Evolutionary conservation across 2,113 vertebrate species (phyloP).

Genomic region (Pyxicephalus adspersus): DNA sequence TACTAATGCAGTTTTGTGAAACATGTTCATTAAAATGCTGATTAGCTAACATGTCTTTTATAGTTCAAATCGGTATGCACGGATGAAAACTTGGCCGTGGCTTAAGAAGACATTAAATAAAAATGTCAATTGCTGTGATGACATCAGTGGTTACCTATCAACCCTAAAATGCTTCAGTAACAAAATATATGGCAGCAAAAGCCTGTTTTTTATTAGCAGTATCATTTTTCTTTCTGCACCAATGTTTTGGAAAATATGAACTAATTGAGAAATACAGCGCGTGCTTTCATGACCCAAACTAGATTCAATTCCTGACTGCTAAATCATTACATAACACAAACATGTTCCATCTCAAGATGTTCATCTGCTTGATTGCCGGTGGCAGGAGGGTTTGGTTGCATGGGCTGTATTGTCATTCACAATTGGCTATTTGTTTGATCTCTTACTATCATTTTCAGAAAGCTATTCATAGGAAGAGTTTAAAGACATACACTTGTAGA

Average conservation of each 20-base stretch:
- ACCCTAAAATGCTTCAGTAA: neutral
- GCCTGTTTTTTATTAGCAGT: constrained; percentile 43
- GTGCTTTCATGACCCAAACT: constrained; percentile 43
- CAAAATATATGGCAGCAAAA: neutral
- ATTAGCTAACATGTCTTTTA: too few species aligned
- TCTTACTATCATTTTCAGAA: constrained; percentile 6
- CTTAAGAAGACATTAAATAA: neutral
- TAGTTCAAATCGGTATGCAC: neutral
- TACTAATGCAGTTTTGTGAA: too few species aligned
- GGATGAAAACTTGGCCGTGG: neutral
- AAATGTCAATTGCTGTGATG: neutral
- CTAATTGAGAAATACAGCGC: constrained; percentile 35
- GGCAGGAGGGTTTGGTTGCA: constrained; percentile 25
- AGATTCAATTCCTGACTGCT: constrained; percentile 26
- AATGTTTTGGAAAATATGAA: constrained; percentile 51
- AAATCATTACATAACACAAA: constrained; percentile 36
- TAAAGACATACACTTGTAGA: constrained; percentile 15
- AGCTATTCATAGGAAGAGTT: constrained; percentile 34
- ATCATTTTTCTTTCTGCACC: neutral
- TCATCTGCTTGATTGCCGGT: constrained; percentile 22
- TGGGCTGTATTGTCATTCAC: constrained; percentile 15
- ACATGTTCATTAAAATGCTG: too few species aligned
- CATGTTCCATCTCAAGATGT: constrained; percentile 41
- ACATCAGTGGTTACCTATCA: constrained; percentile 18
- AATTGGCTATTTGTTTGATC: constrained; percentile 40